Conservation (phyloP, 2,113 vertebrate species). For the Pseudopipra pipra region DNA sequence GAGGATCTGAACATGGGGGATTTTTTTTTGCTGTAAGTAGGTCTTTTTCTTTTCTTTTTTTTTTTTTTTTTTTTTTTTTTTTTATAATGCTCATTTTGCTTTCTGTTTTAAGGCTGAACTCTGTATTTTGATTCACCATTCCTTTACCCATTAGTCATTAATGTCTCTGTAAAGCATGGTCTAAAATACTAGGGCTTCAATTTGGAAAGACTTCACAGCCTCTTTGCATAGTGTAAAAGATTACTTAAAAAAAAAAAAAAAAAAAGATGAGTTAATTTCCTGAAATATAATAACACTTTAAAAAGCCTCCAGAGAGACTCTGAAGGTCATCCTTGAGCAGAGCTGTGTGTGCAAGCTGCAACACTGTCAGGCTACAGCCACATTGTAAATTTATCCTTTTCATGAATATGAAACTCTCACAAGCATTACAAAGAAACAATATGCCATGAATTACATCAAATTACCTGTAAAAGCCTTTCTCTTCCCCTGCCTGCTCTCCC, state of each 20-base stretch:
- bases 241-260: neutral
- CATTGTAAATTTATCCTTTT: slow-evolving; percentile 1
- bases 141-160: neutral
- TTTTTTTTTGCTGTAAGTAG: neutral
- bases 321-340: slow-evolving; percentile 5
- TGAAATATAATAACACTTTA: neutral
- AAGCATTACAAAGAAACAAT: slow-evolving; percentile 32
- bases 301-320: neutral
- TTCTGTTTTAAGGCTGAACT: neutral
- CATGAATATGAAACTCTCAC: neutral
- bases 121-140: neutral
- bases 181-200: neutral
- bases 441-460: slow-evolving; percentile 49
- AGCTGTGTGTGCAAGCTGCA: slow-evolving; percentile 1
- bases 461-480: slow-evolving; percentile 67
- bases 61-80: neutral
- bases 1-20: neutral
- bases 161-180: neutral
- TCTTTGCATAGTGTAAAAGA: neutral
- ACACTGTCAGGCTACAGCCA: neutral
- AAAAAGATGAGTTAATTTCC: slow-evolving; percentile 21
- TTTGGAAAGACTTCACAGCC: slow-evolving; percentile 9
- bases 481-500: slow-evolving; percentile 25
- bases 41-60: neutral
- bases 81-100: neutral